Conservation (phyloP, 2,113 vertebrate species). For the Crocuta crocuta region DNA sequence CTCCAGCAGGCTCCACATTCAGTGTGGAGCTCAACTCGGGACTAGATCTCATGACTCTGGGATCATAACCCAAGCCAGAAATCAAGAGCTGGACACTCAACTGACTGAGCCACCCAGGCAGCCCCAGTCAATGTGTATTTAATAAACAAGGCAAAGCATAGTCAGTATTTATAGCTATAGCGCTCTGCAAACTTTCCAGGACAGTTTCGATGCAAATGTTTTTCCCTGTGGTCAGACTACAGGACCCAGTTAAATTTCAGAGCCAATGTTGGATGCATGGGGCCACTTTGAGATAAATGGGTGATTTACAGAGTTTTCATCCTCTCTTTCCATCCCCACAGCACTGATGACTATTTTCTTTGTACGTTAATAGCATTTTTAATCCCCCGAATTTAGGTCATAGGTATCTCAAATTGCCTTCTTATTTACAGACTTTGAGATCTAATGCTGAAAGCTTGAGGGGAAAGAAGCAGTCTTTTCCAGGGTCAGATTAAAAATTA, state of each 20-base stretch:
- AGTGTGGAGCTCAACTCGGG: too few species aligned
- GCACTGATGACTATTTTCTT: background rate
- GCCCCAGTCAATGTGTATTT: fast-evolving
- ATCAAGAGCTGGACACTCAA: too few species aligned
- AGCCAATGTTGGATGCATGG: background rate
- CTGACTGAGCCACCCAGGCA: too few species aligned
- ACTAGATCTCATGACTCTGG: too few species aligned
- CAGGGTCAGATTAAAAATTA: slow-evolving; percentile 56
- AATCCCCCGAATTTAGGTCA: slow-evolving; percentile 57
- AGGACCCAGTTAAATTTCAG: background rate
- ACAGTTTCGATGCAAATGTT: background rate
- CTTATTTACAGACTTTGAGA: slow-evolving; percentile 69
- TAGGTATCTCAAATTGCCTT: slow-evolving; percentile 63
- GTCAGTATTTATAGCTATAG: too few species aligned
- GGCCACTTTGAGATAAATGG: background rate
- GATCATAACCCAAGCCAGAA: too few species aligned
- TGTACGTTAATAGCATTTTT: slow-evolving; percentile 61
- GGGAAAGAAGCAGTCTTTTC: slow-evolving; percentile 15
- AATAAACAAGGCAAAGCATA: background rate
- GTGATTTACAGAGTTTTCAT: background rate
- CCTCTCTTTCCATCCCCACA: background rate
- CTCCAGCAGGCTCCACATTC: too few species aligned
- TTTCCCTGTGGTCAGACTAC: background rate
- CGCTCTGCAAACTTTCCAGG: background rate
- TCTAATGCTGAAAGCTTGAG: slow-evolving; percentile 51